phyloP scores from a whole-genome alignment of 2,888 invertebrate species.

The Peribatodes rhomboidaria region DNA sequence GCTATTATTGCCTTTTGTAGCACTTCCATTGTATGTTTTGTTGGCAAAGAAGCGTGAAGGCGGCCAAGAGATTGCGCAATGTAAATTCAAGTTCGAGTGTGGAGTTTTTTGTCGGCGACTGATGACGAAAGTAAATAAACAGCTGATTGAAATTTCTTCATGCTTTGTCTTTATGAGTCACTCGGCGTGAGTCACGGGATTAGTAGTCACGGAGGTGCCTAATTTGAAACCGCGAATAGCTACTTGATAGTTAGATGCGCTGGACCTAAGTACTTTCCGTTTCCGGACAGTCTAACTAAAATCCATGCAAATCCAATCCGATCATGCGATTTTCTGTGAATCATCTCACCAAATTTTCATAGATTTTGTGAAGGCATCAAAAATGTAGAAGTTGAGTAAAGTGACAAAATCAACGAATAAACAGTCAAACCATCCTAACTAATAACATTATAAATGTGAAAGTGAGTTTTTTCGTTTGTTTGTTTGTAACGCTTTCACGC shows the following conservation, averaged over 20 bases:
- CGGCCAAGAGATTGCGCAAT: constrained; percentile 68
- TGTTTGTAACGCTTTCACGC: too few relatives aligned
- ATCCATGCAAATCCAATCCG: too few relatives aligned
- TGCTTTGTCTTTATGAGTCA: constrained; percentile 48
- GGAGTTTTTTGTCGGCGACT: constrained; percentile 42
- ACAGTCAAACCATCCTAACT: too few relatives aligned
- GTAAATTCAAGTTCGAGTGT: constrained; percentile 69
- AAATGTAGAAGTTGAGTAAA: too few relatives aligned
- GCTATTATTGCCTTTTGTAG: constrained; percentile 65
- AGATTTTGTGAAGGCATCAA: too few relatives aligned
- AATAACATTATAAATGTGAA: too few relatives aligned
- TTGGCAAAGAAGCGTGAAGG: constrained; percentile 73
- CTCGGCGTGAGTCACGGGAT: constrained; percentile 29
- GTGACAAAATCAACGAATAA: too few relatives aligned
- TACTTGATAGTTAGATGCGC: background rate
- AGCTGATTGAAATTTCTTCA: constrained; percentile 49
- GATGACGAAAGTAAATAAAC: constrained; percentile 63
- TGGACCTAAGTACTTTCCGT: constrained; percentile 13
- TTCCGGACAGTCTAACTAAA: constrained; percentile 10
- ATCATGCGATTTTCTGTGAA: background rate
- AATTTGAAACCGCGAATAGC: constrained; percentile 18
- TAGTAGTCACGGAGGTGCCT: constrained; percentile 15
- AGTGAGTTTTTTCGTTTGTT: too few relatives aligned
- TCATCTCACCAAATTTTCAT: too few relatives aligned
- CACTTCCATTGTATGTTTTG: constrained; percentile 64